A percentile compares a stretch with the other conserved stretches of the same genome.
Evolutionary conservation across 2,113 vertebrate genomes (phyloP).

Genomic region (Ceyx melanurus): DNA sequence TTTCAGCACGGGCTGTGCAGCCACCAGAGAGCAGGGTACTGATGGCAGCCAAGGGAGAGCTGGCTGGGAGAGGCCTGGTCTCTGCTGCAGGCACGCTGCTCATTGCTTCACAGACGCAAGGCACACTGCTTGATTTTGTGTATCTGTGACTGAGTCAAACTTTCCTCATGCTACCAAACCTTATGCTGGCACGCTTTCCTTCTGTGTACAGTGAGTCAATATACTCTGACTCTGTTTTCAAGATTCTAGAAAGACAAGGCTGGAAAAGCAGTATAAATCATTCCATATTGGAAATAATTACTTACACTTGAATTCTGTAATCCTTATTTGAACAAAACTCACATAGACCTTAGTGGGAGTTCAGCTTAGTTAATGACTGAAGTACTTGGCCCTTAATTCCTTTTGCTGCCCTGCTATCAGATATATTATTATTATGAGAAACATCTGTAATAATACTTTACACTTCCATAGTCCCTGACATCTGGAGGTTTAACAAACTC

Average conservation of each 20-base stretch:
- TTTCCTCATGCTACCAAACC: conserved; percentile 36
- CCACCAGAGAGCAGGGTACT: neutral
- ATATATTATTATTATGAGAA: conserved; percentile 63
- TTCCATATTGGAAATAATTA: conserved; percentile 59
- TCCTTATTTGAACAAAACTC: conserved; percentile 68
- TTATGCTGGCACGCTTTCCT: neutral
- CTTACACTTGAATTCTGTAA: conserved; percentile 61
- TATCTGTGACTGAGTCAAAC: conserved; percentile 22
- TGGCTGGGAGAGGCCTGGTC: neutral
- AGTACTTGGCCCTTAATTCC: conserved; percentile 68
- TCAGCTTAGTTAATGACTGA: conserved; percentile 57
- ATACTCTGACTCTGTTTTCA: conserved; percentile 44
- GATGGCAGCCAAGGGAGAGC: neutral
- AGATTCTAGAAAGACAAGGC: conserved; percentile 63
- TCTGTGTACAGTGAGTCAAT: conserved; percentile 34
- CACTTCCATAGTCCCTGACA: conserved; percentile 53
- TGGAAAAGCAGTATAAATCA: conserved; percentile 66
- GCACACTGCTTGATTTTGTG: neutral
- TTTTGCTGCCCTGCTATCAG: conserved; percentile 63
- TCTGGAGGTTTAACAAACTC: conserved; percentile 47
- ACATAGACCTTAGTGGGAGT: conserved; percentile 60
- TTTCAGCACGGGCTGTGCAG: neutral
- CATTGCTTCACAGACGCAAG: neutral
- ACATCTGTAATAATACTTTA: conserved; percentile 67
- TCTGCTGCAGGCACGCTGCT: neutral